Base-by-base conservation (phyloP, 2,888 invertebrate species). In the Pollenia angustigena region DNA sequence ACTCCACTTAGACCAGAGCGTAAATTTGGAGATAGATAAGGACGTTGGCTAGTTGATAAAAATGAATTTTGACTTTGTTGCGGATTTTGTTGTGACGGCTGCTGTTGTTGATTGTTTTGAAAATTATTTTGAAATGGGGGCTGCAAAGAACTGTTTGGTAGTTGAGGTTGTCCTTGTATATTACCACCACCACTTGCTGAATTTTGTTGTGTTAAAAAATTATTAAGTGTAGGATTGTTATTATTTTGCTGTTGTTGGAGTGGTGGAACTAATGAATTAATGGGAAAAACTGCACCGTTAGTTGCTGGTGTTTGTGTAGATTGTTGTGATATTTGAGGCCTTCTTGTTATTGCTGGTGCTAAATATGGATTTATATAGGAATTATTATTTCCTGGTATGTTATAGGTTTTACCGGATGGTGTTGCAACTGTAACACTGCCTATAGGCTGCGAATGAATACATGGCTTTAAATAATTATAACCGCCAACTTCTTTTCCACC, bases 1-100 rank as follows among this genome's bases (percentile, higher is more conserved):
- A 88, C 91, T 32, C 89, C 88, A 81, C 89, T 90, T 42, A 90
- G 82, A 48, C 89, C 90, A 85, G 91, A 92, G 16, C 92, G 91
- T 64, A 93, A 62, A 85, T 90, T 92, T 46, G 93, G 93, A 50
- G 93, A 91, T 78, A 92, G 89, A 82, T 93, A 92, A 23, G 93
- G 92, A n/a, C 92, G 91, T 84, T 93, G 93, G 88, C 93, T 93
- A 79, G 93, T 91, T 69, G 90, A 89, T 44, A 76, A 80, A 48
- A 81, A 60, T 8, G 58, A 69, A 16, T 54, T 64, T 68, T 76
- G 83, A 16, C 16, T 58, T 81, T 58, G 66, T 48, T 69, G 72
- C n/a, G 44, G 82, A 66, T 62, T 76, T 66, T 72, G 64, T 60
- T 80, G 85, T 16, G 52, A 71, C n/a, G 84, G 85, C 68, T 87